These are phyloP conservation scores for Vulpes vulpes DNA, from an alignment of 2,113 vertebrate species.

Conservation along the genomic window DNA sequence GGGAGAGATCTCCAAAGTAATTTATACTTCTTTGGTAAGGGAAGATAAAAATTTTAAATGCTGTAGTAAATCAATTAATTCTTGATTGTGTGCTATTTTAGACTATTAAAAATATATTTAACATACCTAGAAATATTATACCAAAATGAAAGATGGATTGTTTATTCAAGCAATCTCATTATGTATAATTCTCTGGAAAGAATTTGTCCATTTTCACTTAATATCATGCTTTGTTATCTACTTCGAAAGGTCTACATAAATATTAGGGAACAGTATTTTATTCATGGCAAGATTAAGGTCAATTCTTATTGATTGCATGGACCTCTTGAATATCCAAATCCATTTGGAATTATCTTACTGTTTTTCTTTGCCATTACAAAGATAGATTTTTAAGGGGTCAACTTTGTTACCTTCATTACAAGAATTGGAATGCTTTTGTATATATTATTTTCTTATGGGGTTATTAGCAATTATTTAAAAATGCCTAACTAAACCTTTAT, in stretches of 20 bases:
- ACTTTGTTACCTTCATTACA: not conserved
- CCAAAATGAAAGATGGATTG: slow-evolving; percentile 47
- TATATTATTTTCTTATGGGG: not conserved
- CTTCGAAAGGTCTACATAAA: not conserved
- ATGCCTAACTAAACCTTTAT: slow-evolving; percentile 44
- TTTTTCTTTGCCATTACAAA: slow-evolving; percentile 2
- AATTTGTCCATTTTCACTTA: slow-evolving; percentile 53
- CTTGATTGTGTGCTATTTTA: slow-evolving; percentile 56
- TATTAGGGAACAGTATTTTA: not conserved
- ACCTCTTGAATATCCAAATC: slow-evolving; percentile 44
- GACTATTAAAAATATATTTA: slow-evolving; percentile 63
- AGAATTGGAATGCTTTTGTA: not conserved
- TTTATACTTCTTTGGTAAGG: slow-evolving; percentile 70
- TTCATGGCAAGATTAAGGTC: slow-evolving; percentile 38
- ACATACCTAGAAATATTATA: slow-evolving; percentile 39
- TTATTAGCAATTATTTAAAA: slow-evolving; percentile 54
- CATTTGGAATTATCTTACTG: slow-evolving; percentile 7
- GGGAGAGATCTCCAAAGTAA: slow-evolving; percentile 51
- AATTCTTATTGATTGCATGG: not conserved
- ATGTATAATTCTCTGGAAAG: slow-evolving; percentile 34
- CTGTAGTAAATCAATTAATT: slow-evolving; percentile 62
- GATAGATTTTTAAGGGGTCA: not conserved
- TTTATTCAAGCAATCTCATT: slow-evolving; percentile 51
- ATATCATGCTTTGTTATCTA: slow-evolving; percentile 39
- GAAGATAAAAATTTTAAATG: slow-evolving; percentile 65